A percentile compares a stretch with the other conserved stretches of the same genome.
phyloP scores from a whole-genome alignment of 2,797 vertebrate species.

The Pelochelys cantorii region DNA sequence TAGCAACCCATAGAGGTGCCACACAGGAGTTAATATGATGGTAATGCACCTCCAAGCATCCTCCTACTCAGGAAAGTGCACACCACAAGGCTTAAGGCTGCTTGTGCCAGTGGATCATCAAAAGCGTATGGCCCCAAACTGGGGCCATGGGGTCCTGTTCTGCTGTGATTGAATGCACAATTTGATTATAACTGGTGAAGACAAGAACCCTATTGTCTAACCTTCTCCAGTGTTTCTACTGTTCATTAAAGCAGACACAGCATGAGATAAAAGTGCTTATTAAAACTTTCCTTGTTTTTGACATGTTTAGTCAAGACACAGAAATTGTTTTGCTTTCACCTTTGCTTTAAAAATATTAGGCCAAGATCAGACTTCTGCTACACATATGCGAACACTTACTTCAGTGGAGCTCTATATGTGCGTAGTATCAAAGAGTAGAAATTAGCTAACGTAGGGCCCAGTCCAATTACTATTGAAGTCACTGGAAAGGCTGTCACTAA shows the following conservation, averaged over 20 bases:
- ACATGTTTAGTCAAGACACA: not conserved
- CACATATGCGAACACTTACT: not conserved
- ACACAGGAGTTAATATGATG: not conserved
- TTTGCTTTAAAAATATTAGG: not conserved
- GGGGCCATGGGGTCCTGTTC: not conserved
- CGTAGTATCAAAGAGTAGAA: not conserved
- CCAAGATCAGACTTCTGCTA: not conserved
- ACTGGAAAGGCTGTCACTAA: not conserved
- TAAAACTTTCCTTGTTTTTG: not conserved
- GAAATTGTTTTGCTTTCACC: not conserved
- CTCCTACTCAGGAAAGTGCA: conserved; percentile 19
- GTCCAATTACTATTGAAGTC: conserved; percentile 4
- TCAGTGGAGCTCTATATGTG: not conserved
- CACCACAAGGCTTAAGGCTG: not conserved
- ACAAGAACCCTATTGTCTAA: not conserved
- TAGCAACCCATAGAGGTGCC: not conserved
- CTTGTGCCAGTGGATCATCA: not conserved
- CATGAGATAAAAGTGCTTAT: not conserved
- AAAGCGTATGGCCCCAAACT: not conserved
- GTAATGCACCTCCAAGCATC: conserved; percentile 12
- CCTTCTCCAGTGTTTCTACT: not conserved
- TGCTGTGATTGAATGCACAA: not conserved
- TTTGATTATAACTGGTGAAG: not conserved
- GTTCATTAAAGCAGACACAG: not conserved
- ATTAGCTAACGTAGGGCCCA: not conserved